Conservation (phyloP, 2,888 invertebrate species). For the Andrena flavipes region DNA sequence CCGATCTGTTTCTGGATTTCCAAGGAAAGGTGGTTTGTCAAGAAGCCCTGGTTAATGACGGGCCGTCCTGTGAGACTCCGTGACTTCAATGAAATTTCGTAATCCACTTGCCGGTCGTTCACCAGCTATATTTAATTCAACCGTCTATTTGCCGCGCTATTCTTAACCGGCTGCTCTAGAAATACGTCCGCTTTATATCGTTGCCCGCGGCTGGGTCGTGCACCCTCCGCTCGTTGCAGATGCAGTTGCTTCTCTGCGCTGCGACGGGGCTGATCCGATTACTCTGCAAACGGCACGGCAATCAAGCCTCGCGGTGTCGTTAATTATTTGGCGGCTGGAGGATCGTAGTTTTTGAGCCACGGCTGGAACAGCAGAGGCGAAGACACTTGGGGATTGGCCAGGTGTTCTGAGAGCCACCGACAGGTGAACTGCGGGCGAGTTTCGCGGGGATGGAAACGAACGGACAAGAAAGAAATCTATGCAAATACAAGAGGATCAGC, state of each 20-base stretch:
- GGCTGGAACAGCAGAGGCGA: no score
- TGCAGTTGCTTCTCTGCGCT: conserved; percentile 12
- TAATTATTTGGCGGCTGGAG: neutral
- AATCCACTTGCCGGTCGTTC: conserved; percentile 79
- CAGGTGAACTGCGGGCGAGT: no score
- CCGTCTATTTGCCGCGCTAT: conserved; percentile 81
- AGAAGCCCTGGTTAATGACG: neutral
- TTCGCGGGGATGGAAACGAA: no score
- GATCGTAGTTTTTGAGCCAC: no score
- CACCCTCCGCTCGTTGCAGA: conserved; percentile 66
- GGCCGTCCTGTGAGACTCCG: conserved; percentile 34
- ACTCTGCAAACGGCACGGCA: conserved; percentile 9
- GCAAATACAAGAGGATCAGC: no score
- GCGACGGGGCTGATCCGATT: conserved; percentile 13
- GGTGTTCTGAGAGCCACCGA: no score
- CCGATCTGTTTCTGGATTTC: neutral
- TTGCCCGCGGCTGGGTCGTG: conserved; percentile 66
- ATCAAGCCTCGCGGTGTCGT: neutral
- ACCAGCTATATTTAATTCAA: conserved; percentile 82
- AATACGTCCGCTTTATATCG: conserved; percentile 76
- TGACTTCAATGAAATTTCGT: conserved; percentile 76
- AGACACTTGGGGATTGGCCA: no score
- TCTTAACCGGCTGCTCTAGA: conserved; percentile 81
- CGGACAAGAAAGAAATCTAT: no score
- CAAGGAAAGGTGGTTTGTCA: neutral